A percentile compares a stretch with the other conserved stretches of the same genome.
Evolutionary conservation across 2,797 vertebrate species (phyloP).

Genomic region (Schizopygopsis malacanthus): DNA sequence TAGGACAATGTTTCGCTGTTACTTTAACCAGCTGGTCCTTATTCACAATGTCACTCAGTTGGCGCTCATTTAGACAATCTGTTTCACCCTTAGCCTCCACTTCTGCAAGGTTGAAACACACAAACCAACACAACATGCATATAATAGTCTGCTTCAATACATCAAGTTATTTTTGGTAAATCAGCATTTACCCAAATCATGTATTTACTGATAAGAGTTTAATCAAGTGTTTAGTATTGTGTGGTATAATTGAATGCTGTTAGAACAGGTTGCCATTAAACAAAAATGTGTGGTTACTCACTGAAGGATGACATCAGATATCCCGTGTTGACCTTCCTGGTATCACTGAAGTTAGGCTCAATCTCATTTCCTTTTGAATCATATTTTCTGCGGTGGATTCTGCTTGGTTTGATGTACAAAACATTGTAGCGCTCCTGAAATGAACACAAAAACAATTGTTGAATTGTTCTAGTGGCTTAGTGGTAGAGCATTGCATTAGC

Average conservation of each 20-base stretch:
- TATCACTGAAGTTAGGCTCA: constrained; percentile 88
- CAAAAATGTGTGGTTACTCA: constrained; percentile 69
- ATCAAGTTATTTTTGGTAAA: not conserved
- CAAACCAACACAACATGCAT: not conserved
- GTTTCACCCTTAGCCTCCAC: constrained; percentile 85
- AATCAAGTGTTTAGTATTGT: not conserved
- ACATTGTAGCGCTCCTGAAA: constrained; percentile 81
- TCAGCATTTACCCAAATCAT: not conserved
- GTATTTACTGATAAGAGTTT: not conserved
- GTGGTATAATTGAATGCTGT: not conserved
- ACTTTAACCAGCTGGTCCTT: constrained; percentile 80
- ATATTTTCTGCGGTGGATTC: constrained; percentile 83
- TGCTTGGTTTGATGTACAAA: constrained; percentile 80
- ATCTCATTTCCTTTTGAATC: constrained; percentile 84
- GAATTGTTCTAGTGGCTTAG: not conserved
- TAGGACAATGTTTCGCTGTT: constrained; percentile 75
- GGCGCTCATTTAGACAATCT: constrained; percentile 76
- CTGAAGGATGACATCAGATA: constrained; percentile 90
- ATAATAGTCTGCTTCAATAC: not conserved
- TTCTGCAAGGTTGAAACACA: constrained; percentile 69
- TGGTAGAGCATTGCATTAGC: too few species aligned
- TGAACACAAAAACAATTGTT: constrained; percentile 9
- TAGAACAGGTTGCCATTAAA: not conserved
- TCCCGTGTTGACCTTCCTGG: constrained; percentile 87
- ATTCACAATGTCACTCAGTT: constrained; percentile 77